Evolutionary conservation across 2,113 vertebrate species (phyloP).

Genomic region (Arizona elegans): DNA sequence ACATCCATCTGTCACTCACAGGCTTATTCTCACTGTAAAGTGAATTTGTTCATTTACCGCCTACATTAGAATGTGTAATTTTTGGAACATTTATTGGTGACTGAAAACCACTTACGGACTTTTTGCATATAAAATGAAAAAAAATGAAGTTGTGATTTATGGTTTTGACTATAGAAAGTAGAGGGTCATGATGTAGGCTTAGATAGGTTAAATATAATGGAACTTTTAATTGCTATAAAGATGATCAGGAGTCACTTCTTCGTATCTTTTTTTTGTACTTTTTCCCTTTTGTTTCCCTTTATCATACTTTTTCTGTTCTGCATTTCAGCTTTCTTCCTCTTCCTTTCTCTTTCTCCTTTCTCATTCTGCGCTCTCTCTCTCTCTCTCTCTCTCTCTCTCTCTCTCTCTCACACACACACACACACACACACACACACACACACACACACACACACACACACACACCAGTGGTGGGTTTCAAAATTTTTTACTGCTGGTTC

Average conservation of each 20-base stretch:
- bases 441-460: no score
- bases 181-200: neutral
- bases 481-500: no score
- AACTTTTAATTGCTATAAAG: neutral
- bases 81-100: neutral
- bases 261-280: neutral
- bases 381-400: no score
- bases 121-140: neutral
- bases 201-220: neutral
- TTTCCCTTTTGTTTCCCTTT: neutral
- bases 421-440: no score
- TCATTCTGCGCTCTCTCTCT: neutral
- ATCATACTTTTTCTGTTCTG: neutral
- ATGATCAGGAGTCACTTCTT: neutral
- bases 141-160: neutral
- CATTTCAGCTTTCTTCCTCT: neutral
- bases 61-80: neutral
- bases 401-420: no score
- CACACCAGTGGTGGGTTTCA: no score
- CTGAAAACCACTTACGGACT: neutral
- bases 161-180: neutral
- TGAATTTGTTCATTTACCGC: neutral
- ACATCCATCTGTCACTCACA: neutral
- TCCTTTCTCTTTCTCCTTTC: neutral
- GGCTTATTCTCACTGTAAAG: neutral